A percentile compares a stretch with the other conserved stretches of the same genome.
phyloP scores from a whole-genome alignment of 2,888 invertebrate species.

The Dichetophora obliterata region DNA sequence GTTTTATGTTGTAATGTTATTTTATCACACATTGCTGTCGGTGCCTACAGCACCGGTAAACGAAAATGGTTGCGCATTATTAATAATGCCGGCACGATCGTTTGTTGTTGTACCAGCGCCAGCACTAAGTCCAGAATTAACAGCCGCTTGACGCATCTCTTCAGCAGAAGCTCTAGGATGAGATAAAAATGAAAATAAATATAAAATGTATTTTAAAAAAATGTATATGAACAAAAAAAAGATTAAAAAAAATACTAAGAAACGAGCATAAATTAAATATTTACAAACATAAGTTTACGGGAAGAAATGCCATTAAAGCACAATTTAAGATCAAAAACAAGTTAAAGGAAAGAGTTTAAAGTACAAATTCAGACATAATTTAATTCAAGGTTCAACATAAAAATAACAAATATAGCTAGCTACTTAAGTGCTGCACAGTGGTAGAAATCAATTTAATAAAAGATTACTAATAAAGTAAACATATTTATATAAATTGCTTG shows the following conservation, averaged over 20 bases:
- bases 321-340: too few relatives aligned
- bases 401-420: too few relatives aligned
- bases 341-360: too few relatives aligned
- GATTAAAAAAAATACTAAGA: not conserved
- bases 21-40: slow-evolving; percentile 77
- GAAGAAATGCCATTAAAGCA: too few relatives aligned
- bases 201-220: not conserved
- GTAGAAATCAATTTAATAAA: too few relatives aligned
- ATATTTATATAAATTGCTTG: too few relatives aligned
- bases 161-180: slow-evolving; percentile 79
- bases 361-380: too few relatives aligned
- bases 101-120: slow-evolving; percentile 70
- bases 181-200: slow-evolving; percentile 2
- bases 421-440: too few relatives aligned
- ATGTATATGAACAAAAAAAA: not conserved
- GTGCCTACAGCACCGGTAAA: slow-evolving; percentile 78
- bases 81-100: slow-evolving; percentile 82
- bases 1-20: slow-evolving; percentile 24
- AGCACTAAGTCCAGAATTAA: slow-evolving; percentile 61
- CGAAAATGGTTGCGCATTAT: slow-evolving; percentile 85
- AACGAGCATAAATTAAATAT: not conserved
- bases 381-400: too few relatives aligned
- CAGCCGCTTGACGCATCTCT: slow-evolving; percentile 82
- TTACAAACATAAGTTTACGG: not conserved
- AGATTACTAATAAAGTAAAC: too few relatives aligned